These are phyloP conservation scores for Sericinus montela DNA, from an alignment of 2,888 invertebrate genomes.

Conservation along the genomic window DNA sequence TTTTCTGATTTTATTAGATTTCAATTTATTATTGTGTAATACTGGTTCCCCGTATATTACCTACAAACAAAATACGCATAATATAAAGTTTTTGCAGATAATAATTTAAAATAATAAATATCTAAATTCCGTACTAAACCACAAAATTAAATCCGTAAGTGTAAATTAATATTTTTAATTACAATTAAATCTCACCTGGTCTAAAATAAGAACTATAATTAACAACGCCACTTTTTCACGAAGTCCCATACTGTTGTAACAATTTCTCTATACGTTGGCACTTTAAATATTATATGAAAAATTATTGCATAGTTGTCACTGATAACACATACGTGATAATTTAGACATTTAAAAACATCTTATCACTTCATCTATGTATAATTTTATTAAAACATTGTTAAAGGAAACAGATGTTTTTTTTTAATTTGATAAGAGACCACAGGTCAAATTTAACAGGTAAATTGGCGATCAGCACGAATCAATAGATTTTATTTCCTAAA, in stretches of 20 bases:
- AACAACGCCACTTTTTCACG: conserved; percentile 43
- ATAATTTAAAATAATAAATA: neutral
- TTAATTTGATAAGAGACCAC: neutral
- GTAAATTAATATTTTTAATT: neutral
- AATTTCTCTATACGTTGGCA: neutral
- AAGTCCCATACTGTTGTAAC: conserved; percentile 40
- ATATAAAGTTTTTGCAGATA: neutral
- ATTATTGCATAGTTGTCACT: conserved; percentile 5
- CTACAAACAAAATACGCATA: conserved; percentile 2
- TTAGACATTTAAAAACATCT: neutral
- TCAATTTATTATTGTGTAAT: neutral
- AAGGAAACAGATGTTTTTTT: neutral
- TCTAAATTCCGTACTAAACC: neutral
- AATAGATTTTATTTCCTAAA: too few relatives aligned
- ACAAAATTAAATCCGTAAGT: too few relatives aligned
- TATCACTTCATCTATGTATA: conserved; percentile 11
- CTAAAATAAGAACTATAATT: conserved; percentile 29
- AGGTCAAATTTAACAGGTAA: too few relatives aligned
- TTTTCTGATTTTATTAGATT: conserved; percentile 4
- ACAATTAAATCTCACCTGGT: conserved; percentile 38
- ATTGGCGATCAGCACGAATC: too few relatives aligned
- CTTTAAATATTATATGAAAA: conserved; percentile 12
- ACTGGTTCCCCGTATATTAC: conserved; percentile 1
- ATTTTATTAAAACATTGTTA: neutral
- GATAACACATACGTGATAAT: conserved; percentile 14